These are phyloP conservation scores for Pandemis corylana DNA, from an alignment of 2,888 invertebrate species.

Conservation along the genomic window DNA sequence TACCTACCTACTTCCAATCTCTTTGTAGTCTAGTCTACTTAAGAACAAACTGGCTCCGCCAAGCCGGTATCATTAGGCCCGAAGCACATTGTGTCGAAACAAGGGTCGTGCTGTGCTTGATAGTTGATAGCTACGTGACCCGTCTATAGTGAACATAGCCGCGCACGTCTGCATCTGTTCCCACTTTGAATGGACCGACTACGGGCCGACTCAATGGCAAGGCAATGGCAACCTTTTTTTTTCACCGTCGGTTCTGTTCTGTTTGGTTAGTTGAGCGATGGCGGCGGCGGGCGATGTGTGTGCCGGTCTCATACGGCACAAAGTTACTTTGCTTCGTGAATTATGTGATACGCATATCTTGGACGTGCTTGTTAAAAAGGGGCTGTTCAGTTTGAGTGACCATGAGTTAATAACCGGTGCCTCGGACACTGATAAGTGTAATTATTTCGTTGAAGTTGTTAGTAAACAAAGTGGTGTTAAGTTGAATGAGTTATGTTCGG, in stretches of 20 bases:
- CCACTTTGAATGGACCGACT: conserved; percentile 54
- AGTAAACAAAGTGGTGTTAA: conserved; percentile 86
- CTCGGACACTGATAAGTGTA: conserved; percentile 82
- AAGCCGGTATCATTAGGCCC: conserved; percentile 28
- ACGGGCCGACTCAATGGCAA: conserved; percentile 55
- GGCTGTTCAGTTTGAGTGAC: conserved; percentile 86
- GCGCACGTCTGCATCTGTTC: conserved; percentile 54
- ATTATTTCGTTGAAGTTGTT: conserved; percentile 86
- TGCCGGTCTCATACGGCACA: conserved; percentile 86
- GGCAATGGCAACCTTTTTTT: conserved; percentile 44
- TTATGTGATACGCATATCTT: conserved; percentile 86
- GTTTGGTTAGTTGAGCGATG: conserved; percentile 74
- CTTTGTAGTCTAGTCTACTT: conserved; percentile 32
- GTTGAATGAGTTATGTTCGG: conserved; percentile 86
- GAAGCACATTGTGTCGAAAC: conserved; percentile 35
- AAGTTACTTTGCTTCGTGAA: conserved; percentile 86
- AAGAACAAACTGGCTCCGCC: conserved; percentile 23
- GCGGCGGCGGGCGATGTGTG: conserved; percentile 83
- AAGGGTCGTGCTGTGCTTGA: conserved; percentile 41
- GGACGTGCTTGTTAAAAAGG: conserved; percentile 87
- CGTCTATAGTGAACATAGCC: conserved; percentile 42
- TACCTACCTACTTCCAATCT: not conserved
- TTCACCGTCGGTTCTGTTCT: conserved; percentile 41
- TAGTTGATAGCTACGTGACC: conserved; percentile 43
- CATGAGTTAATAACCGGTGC: conserved; percentile 83